Evolutionary conservation across 1,140 invertebrate species (phyloP).

Genomic region (Tribolium castaneum): DNA sequence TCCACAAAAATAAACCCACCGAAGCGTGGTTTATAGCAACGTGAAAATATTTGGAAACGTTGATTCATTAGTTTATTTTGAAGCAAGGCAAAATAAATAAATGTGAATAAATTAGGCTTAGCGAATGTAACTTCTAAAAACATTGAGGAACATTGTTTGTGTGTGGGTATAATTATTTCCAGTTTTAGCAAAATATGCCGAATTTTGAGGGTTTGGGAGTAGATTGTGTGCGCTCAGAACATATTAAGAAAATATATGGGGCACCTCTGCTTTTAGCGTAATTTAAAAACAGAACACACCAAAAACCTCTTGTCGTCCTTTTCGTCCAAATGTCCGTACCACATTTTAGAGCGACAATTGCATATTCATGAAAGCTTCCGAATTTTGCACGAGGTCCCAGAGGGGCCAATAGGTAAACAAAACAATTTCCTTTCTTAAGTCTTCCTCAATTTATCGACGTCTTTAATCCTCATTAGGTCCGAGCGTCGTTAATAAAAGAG

Average conservation of each 20-base stretch:
- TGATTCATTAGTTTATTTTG: not conserved
- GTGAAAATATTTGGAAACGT: not conserved
- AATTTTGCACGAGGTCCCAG: not conserved
- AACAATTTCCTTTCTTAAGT: not conserved
- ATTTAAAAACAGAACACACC: conserved; percentile 21
- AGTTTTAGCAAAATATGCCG: no score
- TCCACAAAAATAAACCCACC: not conserved
- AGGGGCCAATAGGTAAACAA: not conserved
- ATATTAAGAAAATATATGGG: conserved; percentile 19
- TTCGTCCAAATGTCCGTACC: conserved; percentile 13
- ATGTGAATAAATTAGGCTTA: not conserved
- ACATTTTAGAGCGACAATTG: conserved; percentile 24
- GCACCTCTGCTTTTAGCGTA: conserved; percentile 22
- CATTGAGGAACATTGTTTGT: no score
- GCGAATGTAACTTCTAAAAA: no score
- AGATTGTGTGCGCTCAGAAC: not conserved
- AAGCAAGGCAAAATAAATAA: not conserved
- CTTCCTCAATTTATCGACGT: not conserved
- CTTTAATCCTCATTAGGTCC: not conserved
- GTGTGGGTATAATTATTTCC: no score
- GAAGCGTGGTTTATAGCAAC: not conserved
- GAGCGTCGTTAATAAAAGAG: conserved; percentile 21
- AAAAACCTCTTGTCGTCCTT: conserved; percentile 24
- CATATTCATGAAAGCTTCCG: conserved; percentile 20
- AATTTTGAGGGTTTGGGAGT: no score